Evolutionary conservation across 1,140 invertebrate species (phyloP).

Genomic region (Drosophila nigrodunni): DNA sequence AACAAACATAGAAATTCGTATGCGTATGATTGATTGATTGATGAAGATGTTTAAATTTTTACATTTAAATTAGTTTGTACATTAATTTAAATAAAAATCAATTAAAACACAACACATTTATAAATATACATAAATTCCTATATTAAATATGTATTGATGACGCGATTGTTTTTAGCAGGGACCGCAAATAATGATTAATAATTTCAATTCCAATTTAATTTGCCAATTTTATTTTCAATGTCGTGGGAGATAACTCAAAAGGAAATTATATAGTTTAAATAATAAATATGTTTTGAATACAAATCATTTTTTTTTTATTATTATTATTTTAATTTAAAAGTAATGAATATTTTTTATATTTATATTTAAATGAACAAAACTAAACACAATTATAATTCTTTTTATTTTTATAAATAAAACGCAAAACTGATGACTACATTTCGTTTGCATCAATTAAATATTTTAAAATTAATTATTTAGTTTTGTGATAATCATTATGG

Average conservation of each 20-base stretch:
- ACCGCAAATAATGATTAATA: slow-evolving; percentile 26
- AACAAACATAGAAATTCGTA: slow-evolving; percentile 73
- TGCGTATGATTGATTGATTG: slow-evolving; percentile 64
- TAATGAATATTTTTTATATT: slow-evolving; percentile 43
- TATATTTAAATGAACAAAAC: slow-evolving; percentile 31
- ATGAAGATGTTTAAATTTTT: slow-evolving; percentile 80
- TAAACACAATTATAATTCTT: slow-evolving; percentile 44
- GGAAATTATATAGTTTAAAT: slow-evolving; percentile 2
- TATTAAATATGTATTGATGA: not conserved
- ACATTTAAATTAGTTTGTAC: slow-evolving; percentile 81
- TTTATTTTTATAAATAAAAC: slow-evolving; percentile 56
- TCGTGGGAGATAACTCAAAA: not conserved
- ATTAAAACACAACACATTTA: slow-evolving; percentile 53
- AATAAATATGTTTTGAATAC: slow-evolving; percentile 2
- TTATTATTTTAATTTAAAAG: slow-evolving; percentile 21
- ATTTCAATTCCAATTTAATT: slow-evolving; percentile 4
- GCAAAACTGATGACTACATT: slow-evolving; percentile 43
- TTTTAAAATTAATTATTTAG: too few relatives aligned
- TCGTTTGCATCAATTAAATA: slow-evolving; percentile 3
- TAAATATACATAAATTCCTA: not conserved
- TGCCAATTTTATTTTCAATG: slow-evolving; percentile 13
- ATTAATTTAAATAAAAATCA: slow-evolving; percentile 83
- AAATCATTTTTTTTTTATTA: slow-evolving; percentile 31
- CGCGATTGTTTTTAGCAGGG: slow-evolving; percentile 36
- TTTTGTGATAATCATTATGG: slow-evolving; percentile 18